Conservation (phyloP, 2,797 vertebrate genomes). For the Caiman crocodilus region DNA sequence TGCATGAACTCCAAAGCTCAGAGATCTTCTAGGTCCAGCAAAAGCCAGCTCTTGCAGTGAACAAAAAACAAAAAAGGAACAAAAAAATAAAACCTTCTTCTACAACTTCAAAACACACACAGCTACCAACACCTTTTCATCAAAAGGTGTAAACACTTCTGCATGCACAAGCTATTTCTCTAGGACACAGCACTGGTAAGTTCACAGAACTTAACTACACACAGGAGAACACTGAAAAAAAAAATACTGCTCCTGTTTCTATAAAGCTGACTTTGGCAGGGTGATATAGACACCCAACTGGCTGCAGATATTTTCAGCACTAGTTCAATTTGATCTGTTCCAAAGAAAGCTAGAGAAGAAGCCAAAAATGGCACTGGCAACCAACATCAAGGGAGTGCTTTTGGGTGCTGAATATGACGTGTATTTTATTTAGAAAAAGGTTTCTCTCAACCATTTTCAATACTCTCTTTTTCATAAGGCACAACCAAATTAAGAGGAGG, state of each 20-base stretch:
- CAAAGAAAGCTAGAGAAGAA: conserved; percentile 53
- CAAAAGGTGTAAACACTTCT: not conserved
- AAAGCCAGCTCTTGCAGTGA: not conserved
- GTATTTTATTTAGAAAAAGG: not conserved
- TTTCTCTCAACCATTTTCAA: not conserved
- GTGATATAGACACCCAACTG: conserved; percentile 52
- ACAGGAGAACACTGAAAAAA: not conserved
- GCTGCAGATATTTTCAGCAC: conserved; percentile 52
- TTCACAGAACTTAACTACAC: conserved; percentile 22
- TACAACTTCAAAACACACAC: not conserved
- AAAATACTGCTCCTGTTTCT: conserved; percentile 32
- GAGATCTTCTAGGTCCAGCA: not conserved
- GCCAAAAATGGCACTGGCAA: conserved; percentile 62
- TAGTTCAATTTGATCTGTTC: conserved; percentile 55
- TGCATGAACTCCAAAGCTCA: not conserved
- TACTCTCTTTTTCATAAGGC: not conserved
- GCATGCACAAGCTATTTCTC: not conserved
- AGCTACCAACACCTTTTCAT: not conserved
- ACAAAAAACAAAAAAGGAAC: no score
- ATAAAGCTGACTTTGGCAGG: not conserved
- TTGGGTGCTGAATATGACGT: not conserved
- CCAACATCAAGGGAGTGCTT: not conserved
- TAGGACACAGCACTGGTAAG: not conserved
- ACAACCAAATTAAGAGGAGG: not conserved
- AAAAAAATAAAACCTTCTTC: no score